Percentiles rank a stretch among this genome's conserved stretches.
Conservation (phyloP, 2,797 vertebrate genomes). For the Heliangelus exortis region DNA sequence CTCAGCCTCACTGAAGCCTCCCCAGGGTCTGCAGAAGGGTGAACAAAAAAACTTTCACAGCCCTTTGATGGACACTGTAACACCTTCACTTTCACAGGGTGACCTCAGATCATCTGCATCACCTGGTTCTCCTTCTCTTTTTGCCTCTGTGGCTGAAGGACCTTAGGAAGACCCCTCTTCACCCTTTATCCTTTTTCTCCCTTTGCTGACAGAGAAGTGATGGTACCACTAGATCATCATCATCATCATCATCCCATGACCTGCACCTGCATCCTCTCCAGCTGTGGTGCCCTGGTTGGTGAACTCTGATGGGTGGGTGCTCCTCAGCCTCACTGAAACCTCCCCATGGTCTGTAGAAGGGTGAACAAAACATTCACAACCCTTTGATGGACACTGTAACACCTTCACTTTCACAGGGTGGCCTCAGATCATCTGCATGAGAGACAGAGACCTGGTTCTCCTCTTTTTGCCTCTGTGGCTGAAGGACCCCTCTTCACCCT, state of each 20-base stretch:
- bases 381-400: neutral
- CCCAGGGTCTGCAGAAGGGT: conserved; percentile 74
- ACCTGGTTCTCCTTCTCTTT: neutral
- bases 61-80: neutral
- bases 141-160: neutral
- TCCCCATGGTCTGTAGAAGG: conserved; percentile 79
- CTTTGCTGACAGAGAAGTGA: neutral
- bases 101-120: neutral
- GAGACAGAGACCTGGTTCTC: neutral
- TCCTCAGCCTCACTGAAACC: conserved; percentile 77
- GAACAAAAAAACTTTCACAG: neutral
- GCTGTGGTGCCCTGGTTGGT: conserved; percentile 79
- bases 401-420: neutral
- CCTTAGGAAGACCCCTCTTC: neutral
- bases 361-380: neutral
- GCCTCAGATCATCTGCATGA: neutral
- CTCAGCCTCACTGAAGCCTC: conserved; percentile 79
- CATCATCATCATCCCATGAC: conserved; percentile 76
- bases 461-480: neutral
- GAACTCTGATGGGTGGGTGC: conserved; percentile 75
- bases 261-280: conserved; percentile 24
- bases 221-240: too few relatives aligned
- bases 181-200: neutral
- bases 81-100: neutral
- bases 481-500: neutral